A percentile compares a stretch with the other conserved stretches of the same genome.
Conservation (phyloP, 2,797 vertebrate species). For the Chlorospingus semifuscus region DNA sequence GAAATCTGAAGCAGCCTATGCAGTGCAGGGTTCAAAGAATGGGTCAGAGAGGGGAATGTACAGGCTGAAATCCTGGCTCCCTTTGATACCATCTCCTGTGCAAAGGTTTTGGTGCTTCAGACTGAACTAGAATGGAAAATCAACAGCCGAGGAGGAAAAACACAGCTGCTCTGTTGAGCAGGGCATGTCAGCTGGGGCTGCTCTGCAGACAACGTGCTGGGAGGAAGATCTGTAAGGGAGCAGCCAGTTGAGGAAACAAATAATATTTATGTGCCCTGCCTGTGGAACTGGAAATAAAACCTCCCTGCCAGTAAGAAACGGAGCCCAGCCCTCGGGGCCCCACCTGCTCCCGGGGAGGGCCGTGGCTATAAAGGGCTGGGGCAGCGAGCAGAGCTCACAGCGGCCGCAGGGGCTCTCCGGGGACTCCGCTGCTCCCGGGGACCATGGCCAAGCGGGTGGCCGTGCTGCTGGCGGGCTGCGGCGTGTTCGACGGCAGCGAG, state of each 20-base stretch:
- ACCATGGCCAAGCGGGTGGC: conserved; percentile 84
- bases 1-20: neutral
- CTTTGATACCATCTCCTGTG: neutral
- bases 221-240: neutral
- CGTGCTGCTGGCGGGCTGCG: conserved; percentile 85
- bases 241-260: conserved; percentile 35
- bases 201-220: neutral
- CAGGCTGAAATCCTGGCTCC: neutral
- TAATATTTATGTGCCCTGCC: conserved; percentile 28
- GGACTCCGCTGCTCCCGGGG: neutral
- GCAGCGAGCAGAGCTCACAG: neutral
- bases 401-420: neutral
- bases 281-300: conserved; percentile 6
- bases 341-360: conserved; percentile 5
- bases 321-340: neutral
- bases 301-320: neutral
- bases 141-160: neutral
- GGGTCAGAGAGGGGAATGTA: neutral
- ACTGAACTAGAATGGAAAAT: neutral
- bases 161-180: neutral
- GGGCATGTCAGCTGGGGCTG: neutral
- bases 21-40: neutral
- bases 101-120: neutral
- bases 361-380: conserved; percentile 9
- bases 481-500: conserved; percentile 87